Evolutionary conservation across 2,113 vertebrate species (phyloP).

Genomic region (Spermophilus dauricus): DNA sequence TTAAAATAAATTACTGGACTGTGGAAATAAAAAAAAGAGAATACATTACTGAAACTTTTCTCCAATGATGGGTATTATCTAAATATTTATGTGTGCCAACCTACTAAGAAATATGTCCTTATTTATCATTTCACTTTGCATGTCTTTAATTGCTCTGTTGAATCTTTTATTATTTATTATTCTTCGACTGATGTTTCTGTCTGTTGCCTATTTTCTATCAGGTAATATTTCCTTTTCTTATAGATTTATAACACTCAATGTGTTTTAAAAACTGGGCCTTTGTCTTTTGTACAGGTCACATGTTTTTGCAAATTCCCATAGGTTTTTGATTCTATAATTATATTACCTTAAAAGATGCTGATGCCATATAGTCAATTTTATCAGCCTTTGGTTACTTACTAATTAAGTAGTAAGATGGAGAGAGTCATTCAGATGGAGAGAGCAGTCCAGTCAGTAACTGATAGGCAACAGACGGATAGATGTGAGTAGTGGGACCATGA

Average conservation of each 20-base stretch:
- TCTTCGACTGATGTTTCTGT: background rate
- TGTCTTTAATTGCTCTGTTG: background rate
- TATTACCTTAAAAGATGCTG: background rate
- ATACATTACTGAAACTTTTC: background rate
- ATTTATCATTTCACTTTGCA: conserved; percentile 23
- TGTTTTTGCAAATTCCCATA: background rate
- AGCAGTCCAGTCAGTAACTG: too few species aligned
- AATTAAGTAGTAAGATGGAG: too few species aligned
- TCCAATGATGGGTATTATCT: background rate
- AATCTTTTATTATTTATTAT: background rate
- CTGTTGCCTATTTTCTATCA: background rate
- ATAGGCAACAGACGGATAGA: too few species aligned
- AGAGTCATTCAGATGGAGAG: too few species aligned
- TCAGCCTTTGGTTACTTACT: background rate
- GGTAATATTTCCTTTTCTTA: background rate
- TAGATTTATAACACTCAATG: background rate
- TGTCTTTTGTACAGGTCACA: background rate
- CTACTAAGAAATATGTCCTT: background rate
- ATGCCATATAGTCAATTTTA: background rate
- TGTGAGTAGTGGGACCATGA: too few species aligned
- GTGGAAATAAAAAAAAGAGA: too few species aligned
- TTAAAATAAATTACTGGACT: too few species aligned
- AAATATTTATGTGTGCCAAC: background rate
- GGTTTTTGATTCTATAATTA: background rate
- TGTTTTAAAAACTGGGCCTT: background rate